Conservation (phyloP, 2,888 invertebrate species). For the Zygaena filipendulae region DNA sequence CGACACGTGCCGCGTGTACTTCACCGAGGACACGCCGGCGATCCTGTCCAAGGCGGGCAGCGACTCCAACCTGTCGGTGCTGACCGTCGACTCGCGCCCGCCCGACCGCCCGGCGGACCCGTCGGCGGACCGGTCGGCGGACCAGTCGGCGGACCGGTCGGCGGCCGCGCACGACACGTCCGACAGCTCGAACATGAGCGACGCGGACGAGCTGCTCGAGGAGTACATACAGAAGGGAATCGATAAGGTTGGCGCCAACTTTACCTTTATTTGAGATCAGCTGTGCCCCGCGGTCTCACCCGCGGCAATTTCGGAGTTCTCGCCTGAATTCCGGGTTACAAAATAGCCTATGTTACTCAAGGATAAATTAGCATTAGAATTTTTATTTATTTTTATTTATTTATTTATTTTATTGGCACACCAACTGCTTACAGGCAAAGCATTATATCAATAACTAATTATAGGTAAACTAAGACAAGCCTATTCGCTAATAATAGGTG, state of each 20-base stretch:
- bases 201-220: conserved; percentile 72
- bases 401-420: too few species aligned
- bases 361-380: too few species aligned
- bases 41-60: conserved; percentile 89
- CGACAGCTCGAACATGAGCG: conserved; percentile 71
- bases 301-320: too few species aligned
- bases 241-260: conserved; percentile 68
- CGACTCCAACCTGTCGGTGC: conserved; percentile 80
- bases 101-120: conserved; percentile 7
- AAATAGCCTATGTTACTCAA: too few species aligned
- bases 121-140: conserved; percentile 7
- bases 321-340: too few species aligned
- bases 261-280: not conserved
- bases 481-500: too few species aligned
- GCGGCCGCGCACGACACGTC: conserved; percentile 51
- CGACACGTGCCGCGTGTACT: conserved; percentile 81
- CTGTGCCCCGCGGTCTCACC: too few species aligned
- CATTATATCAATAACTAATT: too few species aligned
- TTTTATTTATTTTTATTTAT: too few species aligned
- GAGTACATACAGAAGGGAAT: conserved; percentile 75
- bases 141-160: not conserved
- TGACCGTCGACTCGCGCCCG: conserved; percentile 30
- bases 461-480: too few species aligned
- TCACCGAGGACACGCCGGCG: conserved; percentile 90
- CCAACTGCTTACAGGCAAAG: too few species aligned